Evolutionary conservation across 2,888 invertebrate species (phyloP), one percentile per base, ranked within the genome.

Genomic region (Nymphalis polychloros): DNA sequence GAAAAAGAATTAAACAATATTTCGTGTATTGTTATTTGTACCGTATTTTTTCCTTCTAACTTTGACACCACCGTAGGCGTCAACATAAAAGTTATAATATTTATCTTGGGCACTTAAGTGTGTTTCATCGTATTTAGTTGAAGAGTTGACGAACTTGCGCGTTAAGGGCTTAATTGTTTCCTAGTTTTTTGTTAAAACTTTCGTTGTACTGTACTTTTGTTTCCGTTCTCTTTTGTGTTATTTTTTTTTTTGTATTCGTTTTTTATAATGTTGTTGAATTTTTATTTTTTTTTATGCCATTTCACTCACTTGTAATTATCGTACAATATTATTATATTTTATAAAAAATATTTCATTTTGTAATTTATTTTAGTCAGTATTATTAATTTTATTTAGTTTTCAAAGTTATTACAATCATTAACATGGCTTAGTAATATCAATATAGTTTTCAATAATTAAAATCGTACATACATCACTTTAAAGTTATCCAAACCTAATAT

Each of bases 111-210:
- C 81, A 79, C 80, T 75, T 75, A 77, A 79, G 78, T 77, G 77
- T 86, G 79, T 69, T 63, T 66, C 50, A 27, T 86, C 82, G 85
- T 85, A 85, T 87, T 85, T 81, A 84, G 83, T 84, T 84, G 75
- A 77, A 84, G 81, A 69, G 66, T 55, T 84, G 75, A 73, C 72
- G 77, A 83, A 83, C 75, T 87, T 87, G 84, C 81, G 79, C 78
- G 77, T 77, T 78, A 72, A 79, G 74, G 77, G 77, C 83, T 84
- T 87, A 88, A 87, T 88, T 87, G 84, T 87, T 85, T 85, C 77
- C 75, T 76, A 81, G 77, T 69, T 73, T 70, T 71, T 65, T 68
- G 66, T 52, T 69, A 71, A 73, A 74, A 72, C 68, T 77, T 71
- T 68, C 19, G 62, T 49, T 41, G 63, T 64, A 61, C 65, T 16